phyloP scores from a whole-genome alignment of 35 echinoderm and acorn worm species.

The Apostichopus californicus region DNA sequence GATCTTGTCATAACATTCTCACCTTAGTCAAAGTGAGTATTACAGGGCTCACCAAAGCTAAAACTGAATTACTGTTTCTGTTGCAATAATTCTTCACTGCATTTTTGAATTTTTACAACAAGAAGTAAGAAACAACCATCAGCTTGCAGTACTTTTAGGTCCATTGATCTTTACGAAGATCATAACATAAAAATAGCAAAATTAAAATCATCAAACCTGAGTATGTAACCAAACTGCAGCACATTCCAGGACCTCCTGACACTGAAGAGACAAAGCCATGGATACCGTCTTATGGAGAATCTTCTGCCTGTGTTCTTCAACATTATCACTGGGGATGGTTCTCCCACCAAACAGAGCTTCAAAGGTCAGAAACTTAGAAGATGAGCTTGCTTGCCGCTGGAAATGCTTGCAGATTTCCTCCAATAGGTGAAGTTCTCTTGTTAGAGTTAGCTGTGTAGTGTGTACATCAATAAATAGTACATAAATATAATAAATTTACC shows the following conservation, averaged over 20 bases:
- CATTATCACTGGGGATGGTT: slow-evolving; percentile 39
- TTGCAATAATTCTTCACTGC: too few species aligned
- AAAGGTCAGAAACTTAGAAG: slow-evolving; percentile 29
- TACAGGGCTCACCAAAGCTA: too few species aligned
- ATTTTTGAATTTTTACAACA: too few species aligned
- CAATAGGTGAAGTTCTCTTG: slow-evolving; percentile 29
- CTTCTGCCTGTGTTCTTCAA: slow-evolving; percentile 51
- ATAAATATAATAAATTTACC: too few species aligned
- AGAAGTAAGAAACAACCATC: too few species aligned
- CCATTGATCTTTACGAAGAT: too few species aligned
- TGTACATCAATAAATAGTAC: not conserved
- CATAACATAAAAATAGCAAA: not conserved
- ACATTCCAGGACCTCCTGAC: slow-evolving; percentile 38
- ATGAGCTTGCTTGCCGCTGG: not conserved
- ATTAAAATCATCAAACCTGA: slow-evolving; percentile 11
- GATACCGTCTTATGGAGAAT: slow-evolving; percentile 39
- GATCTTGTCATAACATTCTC: too few species aligned
- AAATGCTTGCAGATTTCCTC: slow-evolving; percentile 47
- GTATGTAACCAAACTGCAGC: slow-evolving; percentile 41
- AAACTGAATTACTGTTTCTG: too few species aligned
- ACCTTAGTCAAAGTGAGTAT: too few species aligned
- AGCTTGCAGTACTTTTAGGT: too few species aligned
- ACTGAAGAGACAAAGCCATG: slow-evolving; percentile 41
- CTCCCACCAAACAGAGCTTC: slow-evolving; percentile 44
- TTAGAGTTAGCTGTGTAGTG: slow-evolving; percentile 19